Evolutionary conservation across 2,113 vertebrate genomes (phyloP), one percentile per base, ranked within the genome.

Genomic region (Phylloscopus whistleri): DNA sequence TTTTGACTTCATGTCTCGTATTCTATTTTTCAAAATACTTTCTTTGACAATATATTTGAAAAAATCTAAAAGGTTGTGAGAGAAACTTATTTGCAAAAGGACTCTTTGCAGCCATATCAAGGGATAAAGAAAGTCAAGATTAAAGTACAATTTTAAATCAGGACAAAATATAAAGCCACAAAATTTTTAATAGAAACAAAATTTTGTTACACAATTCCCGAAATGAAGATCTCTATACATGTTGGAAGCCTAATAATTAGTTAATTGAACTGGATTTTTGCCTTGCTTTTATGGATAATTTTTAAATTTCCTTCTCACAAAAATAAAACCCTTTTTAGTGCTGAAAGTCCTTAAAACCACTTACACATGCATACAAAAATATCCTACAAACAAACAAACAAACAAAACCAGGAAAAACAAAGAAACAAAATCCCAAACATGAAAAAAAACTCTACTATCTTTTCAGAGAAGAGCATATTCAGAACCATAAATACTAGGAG

Each of bases 381-480:
- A 35, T 19, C 35, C 63, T 39, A 48, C 20, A 39, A 62, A 31
- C 13, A 55, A 72, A 30, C 15, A 55, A 72, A 28, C 16, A 74
- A 49, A 85, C 16, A 73, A 66, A 75, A 21, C 4, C 20, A 66
- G 30, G 16, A 41, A 30, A 58, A 49, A 9, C 9, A 68, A 67
- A 33, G 13, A 53, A 60, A 44, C 2, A 21, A 16, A 66, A 11
- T 19, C 1, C 26, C 17, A 64, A 64, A 39, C 5, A 13, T 37
- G 27, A 22, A 73, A 58, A 37, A 48, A 31, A 1, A 0, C 14
- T 10, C 7, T 26, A 18, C 13, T 44, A 1, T n/a, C 2, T 67
- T 87, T 93, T 63, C 37, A 66, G 46, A 64, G 28, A 66, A 77
- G 6, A 46, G 6, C 7, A 44, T 64, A 66, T 48, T 69, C 24